Conservation (phyloP, 2,797 vertebrate genomes). For the Megalops cyprinoides region DNA sequence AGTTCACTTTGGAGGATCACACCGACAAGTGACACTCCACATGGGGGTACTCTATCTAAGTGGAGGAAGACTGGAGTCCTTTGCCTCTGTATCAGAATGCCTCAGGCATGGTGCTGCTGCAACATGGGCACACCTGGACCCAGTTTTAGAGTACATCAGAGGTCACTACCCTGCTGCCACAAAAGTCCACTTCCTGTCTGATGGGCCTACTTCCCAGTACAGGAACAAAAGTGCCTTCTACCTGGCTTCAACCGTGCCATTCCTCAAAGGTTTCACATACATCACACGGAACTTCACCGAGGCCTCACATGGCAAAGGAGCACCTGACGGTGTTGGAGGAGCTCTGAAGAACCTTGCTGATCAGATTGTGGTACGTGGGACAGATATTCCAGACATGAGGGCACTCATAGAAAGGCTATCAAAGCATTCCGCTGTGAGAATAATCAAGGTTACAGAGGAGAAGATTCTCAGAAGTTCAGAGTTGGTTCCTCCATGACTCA, state of each 20-base stretch:
- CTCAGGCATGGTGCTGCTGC: slow-evolving; percentile 1
- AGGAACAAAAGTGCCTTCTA: slow-evolving; percentile 23
- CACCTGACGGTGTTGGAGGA: slow-evolving; percentile 26
- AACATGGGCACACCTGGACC: slow-evolving; percentile 14
- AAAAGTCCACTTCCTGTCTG: slow-evolving; percentile 2
- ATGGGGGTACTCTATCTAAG: neutral
- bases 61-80: neutral
- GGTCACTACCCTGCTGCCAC: neutral
- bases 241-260: slow-evolving; percentile 28
- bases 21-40: neutral
- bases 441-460: neutral
- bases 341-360: slow-evolving; percentile 31
- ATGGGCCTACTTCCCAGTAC: neutral
- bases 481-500: neutral
- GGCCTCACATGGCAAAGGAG: slow-evolving; percentile 29
- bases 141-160: neutral
- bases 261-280: slow-evolving; percentile 26
- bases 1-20: neutral
- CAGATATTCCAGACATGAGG: slow-evolving; percentile 28
- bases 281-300: slow-evolving; percentile 32
- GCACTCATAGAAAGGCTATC: neutral
- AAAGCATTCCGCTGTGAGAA: neutral
- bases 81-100: neutral
- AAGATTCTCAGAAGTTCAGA: neutral
- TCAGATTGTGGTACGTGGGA: slow-evolving; percentile 37